Evolutionary conservation across 2,888 invertebrate genomes (phyloP).

Genomic region (Vesta saturnalis): DNA sequence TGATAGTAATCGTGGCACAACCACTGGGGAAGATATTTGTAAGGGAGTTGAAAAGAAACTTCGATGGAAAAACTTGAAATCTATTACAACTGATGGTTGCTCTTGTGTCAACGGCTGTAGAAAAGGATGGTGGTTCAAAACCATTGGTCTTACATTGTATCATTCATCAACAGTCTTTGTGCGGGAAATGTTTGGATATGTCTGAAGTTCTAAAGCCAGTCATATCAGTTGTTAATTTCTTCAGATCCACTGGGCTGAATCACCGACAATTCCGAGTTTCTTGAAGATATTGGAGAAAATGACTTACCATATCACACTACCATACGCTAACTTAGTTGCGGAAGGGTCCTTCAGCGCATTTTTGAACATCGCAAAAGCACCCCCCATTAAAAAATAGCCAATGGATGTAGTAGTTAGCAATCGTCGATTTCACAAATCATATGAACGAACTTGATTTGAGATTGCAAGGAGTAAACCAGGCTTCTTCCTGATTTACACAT

Average conservation of each 20-base stretch:
- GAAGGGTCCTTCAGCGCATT: slow-evolving; percentile 36
- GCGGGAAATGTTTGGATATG: slow-evolving; percentile 53
- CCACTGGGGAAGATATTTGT: background rate
- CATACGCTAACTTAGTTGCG: slow-evolving; percentile 19
- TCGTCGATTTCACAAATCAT: slow-evolving; percentile 45
- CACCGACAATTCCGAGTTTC: slow-evolving; percentile 47
- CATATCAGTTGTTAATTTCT: slow-evolving; percentile 9
- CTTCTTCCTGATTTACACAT: slow-evolving; percentile 46
- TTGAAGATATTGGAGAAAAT: slow-evolving; percentile 41
- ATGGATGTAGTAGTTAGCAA: slow-evolving; percentile 47
- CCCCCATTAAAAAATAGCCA: slow-evolving; percentile 43
- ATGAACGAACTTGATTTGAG: slow-evolving; percentile 41
- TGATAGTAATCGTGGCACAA: background rate
- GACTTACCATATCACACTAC: slow-evolving; percentile 33
- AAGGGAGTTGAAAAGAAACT: background rate
- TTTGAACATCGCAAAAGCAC: no score
- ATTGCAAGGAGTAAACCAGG: slow-evolving; percentile 47
- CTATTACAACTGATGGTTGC: slow-evolving; percentile 34
- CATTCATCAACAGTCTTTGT: slow-evolving; percentile 50
- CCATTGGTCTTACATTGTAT: slow-evolving; percentile 50
- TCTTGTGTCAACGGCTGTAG: slow-evolving; percentile 48
- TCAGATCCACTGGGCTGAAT: slow-evolving; percentile 37
- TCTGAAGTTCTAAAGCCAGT: slow-evolving; percentile 12
- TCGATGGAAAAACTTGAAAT: background rate
- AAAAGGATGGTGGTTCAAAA: slow-evolving; percentile 51